Evolutionary conservation across 2,888 invertebrate genomes (phyloP).

Genomic region (Lysandra coridon): DNA sequence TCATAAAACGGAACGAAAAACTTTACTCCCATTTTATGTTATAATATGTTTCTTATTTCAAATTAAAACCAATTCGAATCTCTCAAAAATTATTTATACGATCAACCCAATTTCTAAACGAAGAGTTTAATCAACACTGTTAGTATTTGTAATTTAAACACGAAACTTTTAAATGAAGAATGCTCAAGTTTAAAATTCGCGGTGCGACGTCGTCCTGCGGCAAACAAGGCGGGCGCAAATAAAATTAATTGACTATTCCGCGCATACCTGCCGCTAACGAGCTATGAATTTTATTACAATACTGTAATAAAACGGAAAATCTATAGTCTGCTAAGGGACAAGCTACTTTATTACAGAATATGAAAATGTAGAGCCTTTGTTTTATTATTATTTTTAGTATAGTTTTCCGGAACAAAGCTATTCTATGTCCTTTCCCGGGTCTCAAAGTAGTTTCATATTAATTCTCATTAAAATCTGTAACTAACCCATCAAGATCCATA

Average conservation of each 20-base stretch:
- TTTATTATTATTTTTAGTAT: too few relatives aligned
- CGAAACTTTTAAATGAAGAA: slow-evolving; percentile 46
- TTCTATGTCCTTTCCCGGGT: too few relatives aligned
- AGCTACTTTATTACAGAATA: not conserved
- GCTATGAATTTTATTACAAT: slow-evolving; percentile 33
- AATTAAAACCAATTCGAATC: not conserved
- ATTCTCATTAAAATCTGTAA: too few relatives aligned
- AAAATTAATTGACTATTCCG: slow-evolving; percentile 58
- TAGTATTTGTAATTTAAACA: slow-evolving; percentile 44
- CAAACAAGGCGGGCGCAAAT: slow-evolving; percentile 49
- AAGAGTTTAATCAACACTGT: slow-evolving; percentile 22
- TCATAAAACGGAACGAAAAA: too few relatives aligned
- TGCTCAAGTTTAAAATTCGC: slow-evolving; percentile 49
- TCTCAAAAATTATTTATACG: not conserved
- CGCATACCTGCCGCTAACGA: slow-evolving; percentile 47
- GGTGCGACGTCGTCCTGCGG: slow-evolving; percentile 41
- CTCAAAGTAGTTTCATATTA: too few relatives aligned
- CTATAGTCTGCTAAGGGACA: not conserved
- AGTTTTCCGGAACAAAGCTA: too few relatives aligned
- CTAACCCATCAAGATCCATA: too few relatives aligned
- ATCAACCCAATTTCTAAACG: slow-evolving; percentile 5
- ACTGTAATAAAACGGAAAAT: slow-evolving; percentile 21
- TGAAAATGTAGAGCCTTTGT: not conserved
- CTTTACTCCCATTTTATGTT: too few relatives aligned
- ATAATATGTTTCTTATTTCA: too few relatives aligned